These are phyloP conservation scores for Drosophila truncata DNA, from an alignment of 1,140 invertebrate species.

Conservation along the genomic window DNA sequence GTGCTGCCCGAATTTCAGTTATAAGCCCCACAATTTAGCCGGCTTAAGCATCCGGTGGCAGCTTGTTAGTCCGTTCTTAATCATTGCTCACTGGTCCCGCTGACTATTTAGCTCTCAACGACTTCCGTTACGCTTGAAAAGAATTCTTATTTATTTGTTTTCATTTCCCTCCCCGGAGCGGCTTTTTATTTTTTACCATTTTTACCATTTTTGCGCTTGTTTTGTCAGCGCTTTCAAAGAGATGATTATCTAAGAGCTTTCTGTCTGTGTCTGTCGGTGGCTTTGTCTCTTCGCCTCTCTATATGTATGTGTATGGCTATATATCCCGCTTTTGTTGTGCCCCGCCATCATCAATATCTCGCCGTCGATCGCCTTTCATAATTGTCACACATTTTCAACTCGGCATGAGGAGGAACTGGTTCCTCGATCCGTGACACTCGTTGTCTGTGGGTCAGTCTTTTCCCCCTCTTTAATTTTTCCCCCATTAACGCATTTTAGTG, in stretches of 20 bases:
- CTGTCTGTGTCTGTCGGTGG: slow-evolving; percentile 24
- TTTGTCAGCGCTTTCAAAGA: slow-evolving; percentile 62
- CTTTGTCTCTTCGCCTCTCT: slow-evolving; percentile 18
- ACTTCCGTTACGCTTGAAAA: slow-evolving; percentile 76
- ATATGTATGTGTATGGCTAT: neutral
- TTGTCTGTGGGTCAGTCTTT: slow-evolving; percentile 61
- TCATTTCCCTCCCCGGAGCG: slow-evolving; percentile 7
- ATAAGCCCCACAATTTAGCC: slow-evolving; percentile 41
- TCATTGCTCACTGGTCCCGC: slow-evolving; percentile 53
- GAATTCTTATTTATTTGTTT: slow-evolving; percentile 64
- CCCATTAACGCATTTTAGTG: slow-evolving; percentile 67
- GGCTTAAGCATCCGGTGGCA: slow-evolving; percentile 48
- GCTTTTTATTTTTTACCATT: slow-evolving; percentile 10
- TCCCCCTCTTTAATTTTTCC: slow-evolving; percentile 6
- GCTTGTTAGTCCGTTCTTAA: slow-evolving; percentile 55
- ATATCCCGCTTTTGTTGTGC: slow-evolving; percentile 54
- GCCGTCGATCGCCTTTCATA: slow-evolving; percentile 71
- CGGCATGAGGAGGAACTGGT: slow-evolving; percentile 42
- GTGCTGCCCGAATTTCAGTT: slow-evolving; percentile 31
- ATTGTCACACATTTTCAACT: slow-evolving; percentile 75
- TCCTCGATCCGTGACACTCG: slow-evolving; percentile 30
- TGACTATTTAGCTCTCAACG: slow-evolving; percentile 76
- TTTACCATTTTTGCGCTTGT: slow-evolving; percentile 63
- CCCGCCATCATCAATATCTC: slow-evolving; percentile 64
- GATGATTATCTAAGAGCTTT: slow-evolving; percentile 68